Conservation (phyloP, 2,888 invertebrate species). For the Liopterus haemorrhoidalis region DNA sequence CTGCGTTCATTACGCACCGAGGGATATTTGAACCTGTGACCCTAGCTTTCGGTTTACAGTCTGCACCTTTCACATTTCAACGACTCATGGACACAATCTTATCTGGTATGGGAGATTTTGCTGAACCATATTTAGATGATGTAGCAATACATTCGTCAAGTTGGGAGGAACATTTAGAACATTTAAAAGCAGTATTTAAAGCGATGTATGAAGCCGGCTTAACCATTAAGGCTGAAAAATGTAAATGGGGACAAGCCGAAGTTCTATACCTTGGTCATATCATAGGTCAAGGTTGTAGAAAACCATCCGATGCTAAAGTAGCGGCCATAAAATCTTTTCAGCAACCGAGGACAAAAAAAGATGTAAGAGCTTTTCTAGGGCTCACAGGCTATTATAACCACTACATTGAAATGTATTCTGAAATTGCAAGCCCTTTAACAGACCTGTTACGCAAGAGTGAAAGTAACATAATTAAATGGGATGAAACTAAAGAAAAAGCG, state of each 20-base stretch:
- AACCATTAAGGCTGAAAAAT: conserved; percentile 10
- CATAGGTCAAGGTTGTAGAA: conserved; percentile 9
- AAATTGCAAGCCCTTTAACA: conserved; percentile 8
- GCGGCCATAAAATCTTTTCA: conserved; percentile 1
- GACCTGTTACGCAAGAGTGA: conserved; percentile 4
- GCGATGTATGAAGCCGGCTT: conserved; percentile 6
- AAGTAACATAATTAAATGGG: conserved; percentile 3
- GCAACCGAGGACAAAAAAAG: conserved; percentile 4
- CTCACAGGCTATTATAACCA: conserved; percentile 9
- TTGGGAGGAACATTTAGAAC: conserved; percentile 9
- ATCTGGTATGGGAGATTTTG: background rate
- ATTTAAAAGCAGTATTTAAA: background rate
- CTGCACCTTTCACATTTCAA: background rate
- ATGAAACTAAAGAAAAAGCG: conserved; percentile 1
- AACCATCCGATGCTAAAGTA: conserved; percentile 8
- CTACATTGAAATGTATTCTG: conserved; percentile 4
- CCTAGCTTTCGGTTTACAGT: too few relatives aligned
- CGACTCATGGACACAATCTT: conserved; percentile 1
- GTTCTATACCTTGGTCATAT: conserved; percentile 4
- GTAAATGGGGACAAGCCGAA: conserved; percentile 5
- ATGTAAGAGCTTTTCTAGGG: conserved; percentile 8
- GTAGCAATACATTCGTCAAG: conserved; percentile 2
- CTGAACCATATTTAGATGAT: conserved; percentile 8
- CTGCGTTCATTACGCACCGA: too few relatives aligned
- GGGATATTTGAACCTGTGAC: too few relatives aligned